phyloP scores from a whole-genome alignment of 2,113 vertebrate genomes.

The Coturnix japonica region DNA sequence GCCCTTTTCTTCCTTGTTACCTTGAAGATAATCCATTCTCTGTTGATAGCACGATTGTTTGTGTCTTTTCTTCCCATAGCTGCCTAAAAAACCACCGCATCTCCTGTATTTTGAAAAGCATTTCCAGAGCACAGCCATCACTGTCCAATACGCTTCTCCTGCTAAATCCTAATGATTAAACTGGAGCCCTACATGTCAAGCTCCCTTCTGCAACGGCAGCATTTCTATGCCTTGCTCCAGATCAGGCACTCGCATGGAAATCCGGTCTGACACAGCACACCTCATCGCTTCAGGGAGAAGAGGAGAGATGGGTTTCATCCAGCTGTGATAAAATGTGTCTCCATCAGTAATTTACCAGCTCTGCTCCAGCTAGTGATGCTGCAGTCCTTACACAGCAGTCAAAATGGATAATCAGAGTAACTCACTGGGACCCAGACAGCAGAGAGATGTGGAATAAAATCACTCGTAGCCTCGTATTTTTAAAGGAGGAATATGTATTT shows the following conservation, averaged over 20 bases:
- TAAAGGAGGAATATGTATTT: not conserved
- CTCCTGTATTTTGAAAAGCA: not conserved
- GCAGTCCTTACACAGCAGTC: not conserved
- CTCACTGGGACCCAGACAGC: not conserved
- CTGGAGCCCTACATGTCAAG: not conserved
- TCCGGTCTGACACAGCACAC: not conserved
- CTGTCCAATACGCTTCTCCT: not conserved
- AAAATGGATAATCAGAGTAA: not conserved
- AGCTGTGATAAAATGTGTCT: not conserved
- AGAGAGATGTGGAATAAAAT: not conserved
- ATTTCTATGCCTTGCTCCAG: not conserved
- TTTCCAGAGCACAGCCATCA: not conserved
- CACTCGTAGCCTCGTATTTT: rapidly evolving
- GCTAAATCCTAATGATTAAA: too few species aligned
- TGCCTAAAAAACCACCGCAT: not conserved
- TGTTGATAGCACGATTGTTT: not conserved
- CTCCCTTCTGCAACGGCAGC: not conserved
- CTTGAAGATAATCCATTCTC: not conserved
- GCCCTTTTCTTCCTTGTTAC: slow-evolving; percentile 4
- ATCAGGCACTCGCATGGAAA: not conserved
- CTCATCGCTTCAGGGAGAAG: not conserved
- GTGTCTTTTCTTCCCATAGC: not conserved
- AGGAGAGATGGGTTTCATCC: not conserved
- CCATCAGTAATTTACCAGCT: not conserved
- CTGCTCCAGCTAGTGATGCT: not conserved